Conservation (phyloP, 2,888 invertebrate species). For the Lasiommata megera region DNA sequence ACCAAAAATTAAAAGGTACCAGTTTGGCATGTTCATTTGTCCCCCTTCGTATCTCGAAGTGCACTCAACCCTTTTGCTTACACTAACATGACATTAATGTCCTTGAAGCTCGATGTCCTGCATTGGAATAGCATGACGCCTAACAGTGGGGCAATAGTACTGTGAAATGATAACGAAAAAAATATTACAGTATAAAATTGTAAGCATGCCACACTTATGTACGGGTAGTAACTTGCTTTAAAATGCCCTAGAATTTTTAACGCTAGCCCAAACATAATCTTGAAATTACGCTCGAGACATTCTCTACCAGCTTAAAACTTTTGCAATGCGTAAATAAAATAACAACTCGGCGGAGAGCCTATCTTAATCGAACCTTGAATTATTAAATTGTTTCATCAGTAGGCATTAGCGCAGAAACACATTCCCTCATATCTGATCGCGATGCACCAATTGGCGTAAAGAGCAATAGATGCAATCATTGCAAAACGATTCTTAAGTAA, state of each 20-base stretch:
- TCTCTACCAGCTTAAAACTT: not conserved
- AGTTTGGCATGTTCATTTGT: too few species aligned
- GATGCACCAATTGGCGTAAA: constrained; percentile 61
- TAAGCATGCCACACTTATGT: not conserved
- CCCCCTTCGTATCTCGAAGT: too few species aligned
- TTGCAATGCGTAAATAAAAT: not conserved
- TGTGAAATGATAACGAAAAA: too few species aligned
- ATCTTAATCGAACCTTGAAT: constrained; percentile 31
- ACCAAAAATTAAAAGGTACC: too few species aligned
- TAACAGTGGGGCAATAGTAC: too few species aligned
- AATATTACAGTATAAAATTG: too few species aligned
- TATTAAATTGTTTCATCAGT: constrained; percentile 19
- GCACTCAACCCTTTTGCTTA: too few species aligned
- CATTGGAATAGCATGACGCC: too few species aligned
- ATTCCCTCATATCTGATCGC: constrained; percentile 52
- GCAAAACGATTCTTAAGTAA: constrained; percentile 18
- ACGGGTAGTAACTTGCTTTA: not conserved
- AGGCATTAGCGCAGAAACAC: constrained; percentile 32
- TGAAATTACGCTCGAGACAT: not conserved
- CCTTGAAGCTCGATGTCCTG: too few species aligned
- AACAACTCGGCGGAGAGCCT: not conserved
- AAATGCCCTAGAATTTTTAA: not conserved
- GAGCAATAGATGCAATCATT: constrained; percentile 33
- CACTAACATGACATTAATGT: too few species aligned
- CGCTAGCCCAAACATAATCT: not conserved